Evolutionary conservation across 2,113 vertebrate species (phyloP).

Genomic region (Lampris megalopsis): DNA sequence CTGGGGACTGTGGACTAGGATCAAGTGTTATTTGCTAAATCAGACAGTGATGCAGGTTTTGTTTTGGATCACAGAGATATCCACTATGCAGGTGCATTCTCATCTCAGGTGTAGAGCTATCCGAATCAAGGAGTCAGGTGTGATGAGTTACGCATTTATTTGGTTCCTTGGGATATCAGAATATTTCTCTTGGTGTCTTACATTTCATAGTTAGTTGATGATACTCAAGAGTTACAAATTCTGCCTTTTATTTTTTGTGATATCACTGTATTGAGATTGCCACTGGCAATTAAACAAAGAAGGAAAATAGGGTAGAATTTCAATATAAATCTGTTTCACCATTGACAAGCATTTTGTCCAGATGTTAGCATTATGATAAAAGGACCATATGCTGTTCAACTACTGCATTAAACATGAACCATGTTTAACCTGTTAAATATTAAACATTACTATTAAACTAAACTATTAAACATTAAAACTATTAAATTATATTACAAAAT

Average conservation of each 20-base stretch:
- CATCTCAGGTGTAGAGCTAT: too few relatives aligned
- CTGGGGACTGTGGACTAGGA: conserved; percentile 11
- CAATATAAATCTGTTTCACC: background rate
- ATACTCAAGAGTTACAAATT: too few relatives aligned
- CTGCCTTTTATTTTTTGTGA: conserved; percentile 16
- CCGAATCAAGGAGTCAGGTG: background rate
- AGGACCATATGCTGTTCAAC: conserved; percentile 13
- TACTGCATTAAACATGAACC: too few relatives aligned
- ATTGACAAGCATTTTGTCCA: conserved; percentile 17
- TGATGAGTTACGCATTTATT: background rate
- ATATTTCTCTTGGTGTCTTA: background rate
- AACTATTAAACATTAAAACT: too few relatives aligned
- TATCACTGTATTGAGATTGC: background rate
- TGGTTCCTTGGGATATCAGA: background rate
- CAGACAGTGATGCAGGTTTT: background rate
- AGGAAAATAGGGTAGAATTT: background rate
- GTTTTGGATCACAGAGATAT: conserved; percentile 4
- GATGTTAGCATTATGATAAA: conserved; percentile 8
- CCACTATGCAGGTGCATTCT: background rate
- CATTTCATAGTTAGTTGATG: too few relatives aligned
- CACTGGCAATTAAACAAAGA: background rate
- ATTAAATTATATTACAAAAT: background rate
- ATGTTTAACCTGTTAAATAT: too few relatives aligned
- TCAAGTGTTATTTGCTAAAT: conserved; percentile 17
- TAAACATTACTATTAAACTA: too few relatives aligned